Percentiles rank a stretch among this genome's conserved stretches.
phyloP scores from a whole-genome alignment of 2,113 vertebrate species.

The Clarias batrachus region DNA sequence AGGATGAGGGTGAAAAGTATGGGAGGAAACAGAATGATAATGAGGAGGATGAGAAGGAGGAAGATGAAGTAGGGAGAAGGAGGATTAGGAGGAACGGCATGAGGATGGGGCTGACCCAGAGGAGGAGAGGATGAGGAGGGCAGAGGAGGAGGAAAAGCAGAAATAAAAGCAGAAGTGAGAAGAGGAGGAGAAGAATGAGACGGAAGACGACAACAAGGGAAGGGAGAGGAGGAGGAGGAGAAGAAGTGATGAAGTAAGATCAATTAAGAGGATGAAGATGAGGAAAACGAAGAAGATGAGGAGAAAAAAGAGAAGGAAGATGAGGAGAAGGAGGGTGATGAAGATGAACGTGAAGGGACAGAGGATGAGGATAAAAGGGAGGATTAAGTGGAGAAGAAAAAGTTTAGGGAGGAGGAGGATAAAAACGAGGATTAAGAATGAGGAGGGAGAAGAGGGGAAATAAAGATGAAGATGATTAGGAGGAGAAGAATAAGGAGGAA shows the following conservation, averaged over 20 bases:
- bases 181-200: background rate
- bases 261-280: too few species aligned
- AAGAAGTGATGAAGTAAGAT: background rate
- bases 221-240: background rate
- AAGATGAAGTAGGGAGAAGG: background rate
- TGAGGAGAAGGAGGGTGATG: too few species aligned
- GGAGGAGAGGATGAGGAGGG: background rate
- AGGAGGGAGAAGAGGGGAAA: too few species aligned
- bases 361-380: too few species aligned
- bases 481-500: too few species aligned
- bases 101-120: background rate
- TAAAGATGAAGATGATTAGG: too few species aligned
- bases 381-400: too few species aligned
- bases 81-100: background rate
- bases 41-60: background rate
- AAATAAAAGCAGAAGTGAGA: background rate
- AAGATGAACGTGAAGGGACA: too few species aligned
- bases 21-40: background rate
- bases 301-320: too few species aligned
- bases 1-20: background rate
- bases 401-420: too few species aligned
- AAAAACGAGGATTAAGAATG: too few species aligned
- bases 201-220: background rate
- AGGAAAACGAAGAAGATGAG: too few species aligned
- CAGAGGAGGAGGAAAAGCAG: background rate